Evolutionary conservation across 2,888 invertebrate species (phyloP).

Genomic region (Nephrocerus scutellatus): DNA sequence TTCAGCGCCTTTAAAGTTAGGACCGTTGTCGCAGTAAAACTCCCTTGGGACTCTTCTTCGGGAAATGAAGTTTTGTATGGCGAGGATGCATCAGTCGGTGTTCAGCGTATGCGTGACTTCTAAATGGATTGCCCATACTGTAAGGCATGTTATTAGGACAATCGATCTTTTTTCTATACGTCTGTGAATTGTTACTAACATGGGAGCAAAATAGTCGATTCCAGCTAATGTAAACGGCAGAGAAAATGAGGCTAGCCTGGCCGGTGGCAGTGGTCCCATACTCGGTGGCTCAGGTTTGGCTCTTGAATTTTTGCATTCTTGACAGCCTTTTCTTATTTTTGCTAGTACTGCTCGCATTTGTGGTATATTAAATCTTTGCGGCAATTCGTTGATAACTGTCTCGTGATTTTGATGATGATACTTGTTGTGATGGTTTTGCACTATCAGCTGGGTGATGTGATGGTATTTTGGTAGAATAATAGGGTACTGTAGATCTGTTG

Average conservation of each 20-base stretch:
- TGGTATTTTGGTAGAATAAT: too few relatives aligned
- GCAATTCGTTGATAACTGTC: too few relatives aligned
- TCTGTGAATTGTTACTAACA: conserved; percentile 10
- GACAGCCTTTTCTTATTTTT: conserved; percentile 10
- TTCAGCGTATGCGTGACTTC: conserved; percentile 16
- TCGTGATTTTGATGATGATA: too few relatives aligned
- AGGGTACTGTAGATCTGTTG: too few relatives aligned
- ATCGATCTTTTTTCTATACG: conserved; percentile 18
- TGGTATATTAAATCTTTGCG: too few relatives aligned
- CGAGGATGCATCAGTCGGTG: conserved; percentile 17
- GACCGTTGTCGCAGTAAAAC: conserved; percentile 21
- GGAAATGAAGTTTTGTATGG: conserved; percentile 16
- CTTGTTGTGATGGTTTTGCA: too few relatives aligned
- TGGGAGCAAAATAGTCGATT: conserved; percentile 14
- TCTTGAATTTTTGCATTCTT: conserved; percentile 8
- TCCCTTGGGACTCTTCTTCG: conserved; percentile 17
- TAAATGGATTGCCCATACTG: conserved; percentile 18
- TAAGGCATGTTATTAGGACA: conserved; percentile 17
- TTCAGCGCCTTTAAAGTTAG: conserved; percentile 19
- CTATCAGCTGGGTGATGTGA: too few relatives aligned
- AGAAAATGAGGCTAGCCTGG: conserved; percentile 11
- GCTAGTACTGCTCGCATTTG: too few relatives aligned
- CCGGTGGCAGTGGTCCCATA: conserved; percentile 11
- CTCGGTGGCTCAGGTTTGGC: conserved; percentile 11
- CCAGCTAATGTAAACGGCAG: conserved; percentile 16